Evolutionary conservation across 2,797 vertebrate species (phyloP).

Genomic region (Protosalanx chinensis): DNA sequence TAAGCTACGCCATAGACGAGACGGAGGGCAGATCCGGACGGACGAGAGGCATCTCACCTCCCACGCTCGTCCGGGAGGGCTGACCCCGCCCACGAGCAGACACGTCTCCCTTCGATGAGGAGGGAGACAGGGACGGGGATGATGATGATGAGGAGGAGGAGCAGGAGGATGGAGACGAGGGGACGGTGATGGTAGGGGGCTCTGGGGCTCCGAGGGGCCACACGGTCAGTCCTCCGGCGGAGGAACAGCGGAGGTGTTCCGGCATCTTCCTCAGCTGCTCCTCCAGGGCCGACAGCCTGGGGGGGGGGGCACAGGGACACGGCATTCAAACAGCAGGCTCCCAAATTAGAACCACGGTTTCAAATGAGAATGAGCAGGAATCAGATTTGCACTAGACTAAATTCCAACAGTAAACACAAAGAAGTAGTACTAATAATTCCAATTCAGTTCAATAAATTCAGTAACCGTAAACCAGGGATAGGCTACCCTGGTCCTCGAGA

Average conservation of each 20-base stretch:
- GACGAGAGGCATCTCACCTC: not conserved
- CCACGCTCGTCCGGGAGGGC: not conserved
- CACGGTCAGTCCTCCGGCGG: conserved; percentile 10
- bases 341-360: not conserved
- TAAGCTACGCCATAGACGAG: too few species aligned
- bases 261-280: conserved; percentile 21
- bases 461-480: too few species aligned
- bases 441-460: too few species aligned
- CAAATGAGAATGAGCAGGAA: not conserved
- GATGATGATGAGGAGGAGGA: not conserved
- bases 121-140: not conserved
- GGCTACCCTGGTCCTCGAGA: too few species aligned
- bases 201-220: conserved; percentile 6
- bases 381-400: too few species aligned
- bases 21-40: too few species aligned
- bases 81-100: not conserved
- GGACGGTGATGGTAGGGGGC: not conserved
- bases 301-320: too few species aligned
- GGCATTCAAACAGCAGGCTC: not conserved
- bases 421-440: too few species aligned
- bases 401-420: too few species aligned
- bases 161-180: not conserved
- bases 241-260: conserved; percentile 14
- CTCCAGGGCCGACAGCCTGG: conserved; percentile 8
- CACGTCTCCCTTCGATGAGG: not conserved